Evolutionary conservation across 2,797 vertebrate genomes (phyloP).

Genomic region (Clarias pachynema): DNA sequence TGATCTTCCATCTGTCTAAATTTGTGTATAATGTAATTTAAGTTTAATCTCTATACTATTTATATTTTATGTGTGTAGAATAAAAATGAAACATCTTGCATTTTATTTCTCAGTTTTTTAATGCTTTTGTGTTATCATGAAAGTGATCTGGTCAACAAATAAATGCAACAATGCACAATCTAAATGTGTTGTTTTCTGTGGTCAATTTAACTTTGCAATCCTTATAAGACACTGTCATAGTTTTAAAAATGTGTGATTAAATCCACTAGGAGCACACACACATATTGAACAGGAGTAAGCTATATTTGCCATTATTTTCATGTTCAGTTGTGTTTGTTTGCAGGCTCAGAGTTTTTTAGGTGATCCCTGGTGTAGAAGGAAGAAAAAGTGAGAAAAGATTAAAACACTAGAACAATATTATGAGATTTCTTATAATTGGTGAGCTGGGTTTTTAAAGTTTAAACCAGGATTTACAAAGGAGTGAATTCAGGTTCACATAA

Average conservation of each 20-base stretch:
- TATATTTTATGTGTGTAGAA: conserved; percentile 44
- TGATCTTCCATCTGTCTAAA: conserved; percentile 72
- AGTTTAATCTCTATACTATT: conserved; percentile 43
- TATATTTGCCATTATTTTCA: background rate
- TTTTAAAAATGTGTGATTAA: background rate
- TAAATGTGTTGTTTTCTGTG: background rate
- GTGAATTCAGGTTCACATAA: background rate
- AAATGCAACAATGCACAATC: background rate
- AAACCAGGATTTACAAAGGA: background rate
- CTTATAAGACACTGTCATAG: background rate
- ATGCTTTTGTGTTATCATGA: conserved; percentile 1
- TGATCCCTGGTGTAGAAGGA: background rate
- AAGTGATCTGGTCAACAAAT: conserved; percentile 16
- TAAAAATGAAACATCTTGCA: conserved; percentile 19
- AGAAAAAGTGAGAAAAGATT: background rate
- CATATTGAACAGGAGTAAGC: background rate
- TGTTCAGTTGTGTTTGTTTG: background rate
- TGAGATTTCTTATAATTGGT: background rate
- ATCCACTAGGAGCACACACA: background rate
- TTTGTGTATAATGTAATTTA: conserved; percentile 17
- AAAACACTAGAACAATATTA: background rate
- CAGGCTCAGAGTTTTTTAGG: background rate
- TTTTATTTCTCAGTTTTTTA: background rate
- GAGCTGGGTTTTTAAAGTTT: background rate
- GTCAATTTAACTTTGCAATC: background rate